Evolutionary conservation across 2,113 vertebrate species (phyloP).

Genomic region (Narcine bancroftii): DNA sequence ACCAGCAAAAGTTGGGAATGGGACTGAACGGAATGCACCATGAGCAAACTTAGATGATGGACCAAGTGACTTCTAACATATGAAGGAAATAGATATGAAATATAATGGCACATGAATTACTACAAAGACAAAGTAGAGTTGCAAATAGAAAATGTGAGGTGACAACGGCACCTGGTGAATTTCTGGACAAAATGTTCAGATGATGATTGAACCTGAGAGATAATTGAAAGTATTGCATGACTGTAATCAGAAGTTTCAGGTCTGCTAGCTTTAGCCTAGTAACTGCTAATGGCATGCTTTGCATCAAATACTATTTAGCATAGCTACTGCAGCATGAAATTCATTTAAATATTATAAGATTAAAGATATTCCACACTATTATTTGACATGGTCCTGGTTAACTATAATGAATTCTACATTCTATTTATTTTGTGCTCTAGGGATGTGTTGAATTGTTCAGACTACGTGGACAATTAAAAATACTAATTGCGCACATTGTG

Average conservation of each 20-base stretch:
- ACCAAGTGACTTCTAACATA: no score
- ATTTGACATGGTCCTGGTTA: background rate
- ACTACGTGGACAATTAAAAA: constrained; percentile 19
- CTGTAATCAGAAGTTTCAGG: constrained; percentile 23
- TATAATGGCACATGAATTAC: background rate
- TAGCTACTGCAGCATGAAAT: constrained; percentile 20
- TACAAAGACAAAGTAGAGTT: background rate
- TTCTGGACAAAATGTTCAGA: background rate
- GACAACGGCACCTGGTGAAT: background rate
- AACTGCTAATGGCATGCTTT: background rate
- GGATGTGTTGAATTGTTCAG: background rate
- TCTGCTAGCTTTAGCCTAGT: background rate
- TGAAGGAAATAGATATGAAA: no score
- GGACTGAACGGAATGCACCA: no score
- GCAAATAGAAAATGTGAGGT: background rate
- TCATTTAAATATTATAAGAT: constrained; percentile 23
- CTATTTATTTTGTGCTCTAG: background rate
- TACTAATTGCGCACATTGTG: background rate
- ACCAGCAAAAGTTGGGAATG: no score
- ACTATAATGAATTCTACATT: constrained; percentile 24
- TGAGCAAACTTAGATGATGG: no score
- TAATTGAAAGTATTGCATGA: constrained; percentile 19
- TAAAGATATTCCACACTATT: constrained; percentile 7
- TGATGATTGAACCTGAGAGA: background rate
- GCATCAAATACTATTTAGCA: constrained; percentile 18